phyloP scores from a whole-genome alignment of 30 jellyfish, hydroid and myxozoan species.

The Clytia hemisphaerica region DNA sequence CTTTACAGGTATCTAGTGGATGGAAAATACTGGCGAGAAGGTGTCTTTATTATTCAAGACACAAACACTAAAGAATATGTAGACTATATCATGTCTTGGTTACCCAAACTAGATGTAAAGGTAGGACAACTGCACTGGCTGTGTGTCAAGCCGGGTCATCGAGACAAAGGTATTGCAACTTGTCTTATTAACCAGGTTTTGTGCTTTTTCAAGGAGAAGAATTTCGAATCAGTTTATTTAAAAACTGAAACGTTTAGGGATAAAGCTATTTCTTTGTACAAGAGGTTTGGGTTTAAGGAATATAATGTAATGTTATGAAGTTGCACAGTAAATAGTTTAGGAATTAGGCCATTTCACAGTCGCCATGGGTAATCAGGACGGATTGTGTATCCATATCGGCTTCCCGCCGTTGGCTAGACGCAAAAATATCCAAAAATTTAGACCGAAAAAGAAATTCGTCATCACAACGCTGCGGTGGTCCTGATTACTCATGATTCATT shows the following conservation, averaged over 20 bases:
- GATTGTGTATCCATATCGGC: too few species aligned
- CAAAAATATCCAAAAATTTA: too few species aligned
- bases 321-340: too few species aligned
- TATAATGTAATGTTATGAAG: too few species aligned
- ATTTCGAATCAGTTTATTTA: not conserved
- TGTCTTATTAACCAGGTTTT: not conserved
- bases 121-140: conserved; percentile 7
- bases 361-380: too few species aligned
- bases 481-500: too few species aligned
- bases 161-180: not conserved
- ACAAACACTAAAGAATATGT: not conserved
- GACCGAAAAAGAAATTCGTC: too few species aligned
- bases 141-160: not conserved
- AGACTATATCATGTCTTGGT: not conserved
- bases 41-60: conserved; percentile 1
- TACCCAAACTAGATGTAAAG: not conserved
- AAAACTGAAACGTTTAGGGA: not conserved
- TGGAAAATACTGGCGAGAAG: not conserved
- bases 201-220: not conserved
- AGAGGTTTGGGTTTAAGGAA: conserved; percentile 1
- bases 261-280: not conserved
- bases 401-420: too few species aligned
- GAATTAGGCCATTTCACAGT: too few species aligned
- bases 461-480: too few species aligned
- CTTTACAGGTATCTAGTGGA: not conserved